A percentile compares a stretch with the other conserved stretches of the same genome.
Evolutionary conservation across 2,888 invertebrate species (phyloP).

Genomic region (Boloria euphrosyne): DNA sequence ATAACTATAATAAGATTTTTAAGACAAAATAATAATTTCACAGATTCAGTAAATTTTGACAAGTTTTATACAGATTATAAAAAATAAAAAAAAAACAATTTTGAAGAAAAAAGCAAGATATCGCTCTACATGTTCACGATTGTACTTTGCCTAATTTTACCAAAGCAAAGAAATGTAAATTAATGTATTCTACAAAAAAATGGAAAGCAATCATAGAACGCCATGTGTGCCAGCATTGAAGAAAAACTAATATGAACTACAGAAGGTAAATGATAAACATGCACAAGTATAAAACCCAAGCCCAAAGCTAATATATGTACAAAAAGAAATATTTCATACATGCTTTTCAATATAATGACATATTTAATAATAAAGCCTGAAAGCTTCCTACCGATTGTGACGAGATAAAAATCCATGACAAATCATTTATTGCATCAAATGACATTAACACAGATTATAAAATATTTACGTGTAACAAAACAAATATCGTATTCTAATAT

Average conservation of each 20-base stretch:
- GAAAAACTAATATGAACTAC: not conserved
- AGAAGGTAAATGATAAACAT: conserved; percentile 37
- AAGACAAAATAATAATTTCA: no score
- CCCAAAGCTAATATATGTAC: conserved; percentile 46
- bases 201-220: conserved; percentile 2
- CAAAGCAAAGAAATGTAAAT: no score
- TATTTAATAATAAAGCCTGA: conserved; percentile 57
- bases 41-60: no score
- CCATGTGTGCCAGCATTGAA: not conserved
- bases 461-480: conserved; percentile 39
- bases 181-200: not conserved
- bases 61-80: no score
- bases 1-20: no score
- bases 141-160: no score
- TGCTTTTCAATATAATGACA: conserved; percentile 55
- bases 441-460: conserved; percentile 51
- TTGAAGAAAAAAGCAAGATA: no score
- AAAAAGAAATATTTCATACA: conserved; percentile 66
- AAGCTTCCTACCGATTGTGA: conserved; percentile 80
- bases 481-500: conserved; percentile 43
- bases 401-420: conserved; percentile 43
- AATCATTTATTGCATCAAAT: conserved; percentile 61
- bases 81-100: no score
- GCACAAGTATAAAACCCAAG: conserved; percentile 54
- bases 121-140: no score